Evolutionary conservation across 2,888 invertebrate genomes (phyloP).

Genomic region (Hirtodrosophila trivittata): DNA sequence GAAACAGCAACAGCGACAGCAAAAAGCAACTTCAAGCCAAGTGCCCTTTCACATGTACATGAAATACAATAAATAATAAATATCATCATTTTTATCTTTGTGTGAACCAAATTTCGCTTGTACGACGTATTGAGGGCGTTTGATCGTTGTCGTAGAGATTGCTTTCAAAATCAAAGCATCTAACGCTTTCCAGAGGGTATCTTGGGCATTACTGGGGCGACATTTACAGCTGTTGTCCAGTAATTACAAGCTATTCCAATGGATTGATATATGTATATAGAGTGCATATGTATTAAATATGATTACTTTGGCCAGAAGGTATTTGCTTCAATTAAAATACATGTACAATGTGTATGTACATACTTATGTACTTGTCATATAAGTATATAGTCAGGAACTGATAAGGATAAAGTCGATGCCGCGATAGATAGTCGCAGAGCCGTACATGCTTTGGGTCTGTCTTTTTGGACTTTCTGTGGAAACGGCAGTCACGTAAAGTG

Average conservation of each 20-base stretch:
- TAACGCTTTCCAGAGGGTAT: no score
- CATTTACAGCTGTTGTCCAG: no score
- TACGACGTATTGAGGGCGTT: constrained; percentile 35
- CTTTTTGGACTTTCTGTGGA: constrained; percentile 13
- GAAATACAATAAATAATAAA: neutral
- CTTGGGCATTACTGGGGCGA: no score
- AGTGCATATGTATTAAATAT: constrained; percentile 25
- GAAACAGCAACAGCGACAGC: no score
- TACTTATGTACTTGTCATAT: neutral
- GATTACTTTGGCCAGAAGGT: constrained; percentile 48
- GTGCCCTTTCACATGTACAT: neutral
- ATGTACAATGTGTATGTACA: constrained; percentile 2
- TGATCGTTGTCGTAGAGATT: constrained; percentile 2
- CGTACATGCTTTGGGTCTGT: neutral
- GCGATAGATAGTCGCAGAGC: constrained; percentile 7
- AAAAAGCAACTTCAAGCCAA: neutral
- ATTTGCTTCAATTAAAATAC: constrained; percentile 24
- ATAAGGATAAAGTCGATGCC: constrained; percentile 34
- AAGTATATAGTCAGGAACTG: constrained; percentile 27
- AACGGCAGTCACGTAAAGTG: constrained; percentile 10
- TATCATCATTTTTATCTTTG: constrained; percentile 20
- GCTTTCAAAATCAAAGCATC: neutral
- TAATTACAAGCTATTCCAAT: no score
- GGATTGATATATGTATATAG: no score
- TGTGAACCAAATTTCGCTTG: constrained; percentile 33